phyloP scores from a whole-genome alignment of 2,888 invertebrate genomes.

The Pinctada fucata region DNA sequence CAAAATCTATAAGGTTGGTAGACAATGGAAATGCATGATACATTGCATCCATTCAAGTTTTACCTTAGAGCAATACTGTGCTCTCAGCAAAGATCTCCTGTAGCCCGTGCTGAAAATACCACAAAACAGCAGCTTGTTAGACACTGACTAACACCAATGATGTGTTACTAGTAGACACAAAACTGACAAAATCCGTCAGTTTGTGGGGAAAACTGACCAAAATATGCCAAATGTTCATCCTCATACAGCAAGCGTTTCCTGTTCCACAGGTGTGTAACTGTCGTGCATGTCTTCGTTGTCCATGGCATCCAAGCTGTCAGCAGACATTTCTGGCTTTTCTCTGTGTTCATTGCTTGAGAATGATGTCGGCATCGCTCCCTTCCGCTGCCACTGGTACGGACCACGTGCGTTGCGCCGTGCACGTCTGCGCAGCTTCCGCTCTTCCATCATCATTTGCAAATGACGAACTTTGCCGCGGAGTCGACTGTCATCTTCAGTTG shows the following conservation, averaged over 20 bases:
- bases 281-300: constrained; percentile 17
- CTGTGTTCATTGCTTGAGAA: too few relatives aligned
- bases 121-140: not conserved
- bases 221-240: not conserved
- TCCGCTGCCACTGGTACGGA: constrained; percentile 61
- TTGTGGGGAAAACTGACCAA: constrained; percentile 42
- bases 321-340: too few relatives aligned
- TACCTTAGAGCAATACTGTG: too few relatives aligned
- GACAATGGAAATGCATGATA: too few relatives aligned
- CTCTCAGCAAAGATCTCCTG: too few relatives aligned
- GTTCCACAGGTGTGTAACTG: constrained; percentile 18
- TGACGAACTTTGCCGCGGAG: constrained; percentile 92
- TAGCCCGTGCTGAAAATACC: too few relatives aligned
- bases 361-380: not conserved
- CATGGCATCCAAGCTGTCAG: not conserved
- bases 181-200: constrained; percentile 43
- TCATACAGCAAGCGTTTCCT: constrained; percentile 40
- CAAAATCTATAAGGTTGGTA: too few relatives aligned
- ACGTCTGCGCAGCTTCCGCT: constrained; percentile 84
- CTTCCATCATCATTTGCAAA: constrained; percentile 92
- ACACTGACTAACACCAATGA: not conserved
- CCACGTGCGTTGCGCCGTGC: constrained; percentile 83
- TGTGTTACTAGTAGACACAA: constrained; percentile 4
- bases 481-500: constrained; percentile 38
- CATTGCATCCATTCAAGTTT: too few relatives aligned